Base-by-base conservation (phyloP, 2,113 vertebrate species). In the Cheirogaleus medius region DNA sequence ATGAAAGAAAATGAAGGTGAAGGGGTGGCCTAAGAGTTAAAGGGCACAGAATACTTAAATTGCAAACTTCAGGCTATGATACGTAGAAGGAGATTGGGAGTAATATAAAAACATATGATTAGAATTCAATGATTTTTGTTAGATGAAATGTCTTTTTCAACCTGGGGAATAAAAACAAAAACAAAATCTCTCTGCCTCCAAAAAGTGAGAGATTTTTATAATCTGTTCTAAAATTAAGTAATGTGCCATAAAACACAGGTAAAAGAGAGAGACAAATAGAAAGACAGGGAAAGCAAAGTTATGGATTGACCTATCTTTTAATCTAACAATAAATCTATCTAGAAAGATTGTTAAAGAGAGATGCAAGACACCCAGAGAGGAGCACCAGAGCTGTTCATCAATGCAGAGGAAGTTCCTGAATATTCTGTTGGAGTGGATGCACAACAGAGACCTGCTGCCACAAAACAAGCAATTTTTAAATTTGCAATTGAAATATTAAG, bases 121-220 rank as follows among this genome's bases (percentile, higher is more conserved):
- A 44, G 68, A 89, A 68, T 27, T 60, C 15, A 96, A 84, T 54
- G 32, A 8, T 11, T 47, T 91, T 92, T 81, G 4, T 81, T 86
- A 71, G 14, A 64, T 69, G 25, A 0, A 5, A 5, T 90, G 1
- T 42, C 21, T 89, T 92, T 86, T 86, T 89, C 6, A 56, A 56
- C 2, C 3, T n/a, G 39, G 0, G n/a, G 17, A 34, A 10, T 23
- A 47, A 47, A 15, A 39, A 6, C 15, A 32, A 37, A 15, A 54
- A 3, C 6, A 56, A 56, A 42, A 29, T 25, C 34, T 52, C 34
- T 44, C 8, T 6, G 12, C 6, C 14, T 77, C 12, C 8, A 54
- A 95, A 95, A 88, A 32, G 37, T 39, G 23, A 89, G 27, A 2
- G 1, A 8, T 42, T 82, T 83, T 83, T 93, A 64, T 27, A 80